These are phyloP conservation scores for Ramazzottius varieornatus DNA, from an alignment of 2,888 invertebrate genomes.

Conservation along the genomic window DNA sequence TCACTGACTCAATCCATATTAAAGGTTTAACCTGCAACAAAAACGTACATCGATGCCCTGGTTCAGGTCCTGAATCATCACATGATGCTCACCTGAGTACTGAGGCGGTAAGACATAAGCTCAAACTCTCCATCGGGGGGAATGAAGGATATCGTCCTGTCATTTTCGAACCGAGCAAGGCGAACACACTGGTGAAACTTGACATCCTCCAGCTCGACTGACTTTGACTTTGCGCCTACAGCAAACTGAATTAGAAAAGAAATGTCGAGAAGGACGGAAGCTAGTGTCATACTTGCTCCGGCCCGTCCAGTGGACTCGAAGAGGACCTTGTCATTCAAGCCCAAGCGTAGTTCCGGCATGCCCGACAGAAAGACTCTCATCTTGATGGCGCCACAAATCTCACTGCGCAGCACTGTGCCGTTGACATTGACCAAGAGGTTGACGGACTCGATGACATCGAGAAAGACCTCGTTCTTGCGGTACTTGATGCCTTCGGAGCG, in stretches of 20 bases:
- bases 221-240: constrained; percentile 66
- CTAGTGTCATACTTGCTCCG: constrained; percentile 13
- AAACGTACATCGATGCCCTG: background rate
- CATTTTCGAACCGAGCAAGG: constrained; percentile 84
- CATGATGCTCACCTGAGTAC: constrained; percentile 47
- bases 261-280: background rate
- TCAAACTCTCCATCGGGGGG: constrained; percentile 98
- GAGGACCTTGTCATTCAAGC: constrained; percentile 80
- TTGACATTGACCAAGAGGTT: constrained; percentile 73
- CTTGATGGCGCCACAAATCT: constrained; percentile 92
- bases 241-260: background rate
- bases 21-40: constrained; percentile 46
- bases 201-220: constrained; percentile 88
- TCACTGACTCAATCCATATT: constrained; percentile 96
- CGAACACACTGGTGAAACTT: constrained; percentile 97
- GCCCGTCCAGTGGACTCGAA: constrained; percentile 75
- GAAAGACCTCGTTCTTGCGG: constrained; percentile 91
- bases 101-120: constrained; percentile 84
- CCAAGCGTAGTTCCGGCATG: constrained; percentile 86
- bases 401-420: constrained; percentile 80
- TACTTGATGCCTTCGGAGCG: constrained; percentile 92
- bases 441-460: constrained; percentile 94
- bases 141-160: constrained; percentile 88
- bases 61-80: background rate
- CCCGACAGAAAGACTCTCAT: constrained; percentile 94